Base-by-base conservation (phyloP, 2,113 vertebrate genomes). In the Proteles cristata region DNA sequence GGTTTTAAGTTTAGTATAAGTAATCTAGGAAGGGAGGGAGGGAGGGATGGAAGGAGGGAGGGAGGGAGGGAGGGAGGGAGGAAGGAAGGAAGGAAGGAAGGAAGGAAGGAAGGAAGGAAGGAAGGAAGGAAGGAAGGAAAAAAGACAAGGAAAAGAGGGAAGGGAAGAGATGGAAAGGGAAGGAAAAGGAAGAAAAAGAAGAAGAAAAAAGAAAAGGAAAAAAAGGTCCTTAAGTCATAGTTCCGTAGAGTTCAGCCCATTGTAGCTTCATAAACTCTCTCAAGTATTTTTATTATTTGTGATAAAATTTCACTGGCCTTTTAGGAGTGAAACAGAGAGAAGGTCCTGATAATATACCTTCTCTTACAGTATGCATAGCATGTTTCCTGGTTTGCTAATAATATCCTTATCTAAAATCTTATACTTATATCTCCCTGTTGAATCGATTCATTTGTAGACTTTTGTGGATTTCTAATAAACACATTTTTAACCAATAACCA, bases 401-500 rank as follows among this genome's bases (percentile, higher is more conserved):
- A 71, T 4, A 76, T 26, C 63, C 2, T 74, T 21, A 61, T 3
- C 71, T 81, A 93, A 86, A 84, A 76, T 5, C 63, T 73, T 76
- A 12, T 92, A 11, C 65, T 81, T 33, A 0, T 14, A 61, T 23
- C 53, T 86, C 50, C 61, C 31, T 81, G 11, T 21, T 74, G 2
- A 89, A 87, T 11, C 9, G 50, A 88, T 68, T 93, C 69, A 94
- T 43, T 82, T 73, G 23, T 12, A 65, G 14, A 58, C 45, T 69
- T 33, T 87, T 89, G 17, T 6, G 17, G 74, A 90, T 92, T 88
- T 94, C 76, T 26, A 66, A 77, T 55, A 73, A 82, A 74, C 35
- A 35, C 50, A 83, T 71, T 96, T 94, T 89, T 85, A 86, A 96
- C 19, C 39, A 88, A 77, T 83, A 80, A 77, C 19, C 50, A 92